Conservation (phyloP, 2,113 vertebrate genomes). For the Channa argus region DNA sequence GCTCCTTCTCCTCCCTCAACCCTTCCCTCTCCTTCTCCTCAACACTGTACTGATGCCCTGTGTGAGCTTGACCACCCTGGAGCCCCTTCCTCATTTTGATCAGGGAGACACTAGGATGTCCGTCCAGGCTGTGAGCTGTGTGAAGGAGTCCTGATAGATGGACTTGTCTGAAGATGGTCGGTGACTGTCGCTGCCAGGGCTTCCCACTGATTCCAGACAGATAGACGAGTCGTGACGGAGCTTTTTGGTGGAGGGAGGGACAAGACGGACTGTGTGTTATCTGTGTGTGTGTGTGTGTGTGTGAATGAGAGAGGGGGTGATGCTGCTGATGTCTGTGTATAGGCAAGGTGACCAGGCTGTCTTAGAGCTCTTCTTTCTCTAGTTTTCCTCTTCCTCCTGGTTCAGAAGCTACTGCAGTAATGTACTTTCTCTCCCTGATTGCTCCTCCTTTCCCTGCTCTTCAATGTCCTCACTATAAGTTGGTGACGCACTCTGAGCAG, state of each 20-base stretch:
- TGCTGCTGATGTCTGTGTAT: conserved; percentile 6
- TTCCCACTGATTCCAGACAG: conserved; percentile 43
- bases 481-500: conserved; percentile 59
- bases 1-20: conserved; percentile 46
- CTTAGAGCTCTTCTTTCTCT: conserved; percentile 26
- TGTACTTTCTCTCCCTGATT: conserved; percentile 33
- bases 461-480: conserved; percentile 36
- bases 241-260: conserved; percentile 21
- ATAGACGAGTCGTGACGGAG: conserved; percentile 31
- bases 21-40: conserved; percentile 51
- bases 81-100: conserved; percentile 65
- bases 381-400: conserved; percentile 14
- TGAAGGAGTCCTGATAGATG: background rate
- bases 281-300: conserved; percentile 10
- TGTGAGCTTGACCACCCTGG: conserved; percentile 30
- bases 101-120: background rate
- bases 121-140: background rate
- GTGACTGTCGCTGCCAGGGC: conserved; percentile 1
- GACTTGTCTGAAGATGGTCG: conserved; percentile 10
- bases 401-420: conserved; percentile 56
- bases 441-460: conserved; percentile 48
- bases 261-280: background rate
- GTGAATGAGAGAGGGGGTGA: background rate
- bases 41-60: background rate
- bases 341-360: conserved; percentile 27